These are phyloP conservation scores for Myotis davidii DNA, from an alignment of 2,113 vertebrate species.

Conservation along the genomic window DNA sequence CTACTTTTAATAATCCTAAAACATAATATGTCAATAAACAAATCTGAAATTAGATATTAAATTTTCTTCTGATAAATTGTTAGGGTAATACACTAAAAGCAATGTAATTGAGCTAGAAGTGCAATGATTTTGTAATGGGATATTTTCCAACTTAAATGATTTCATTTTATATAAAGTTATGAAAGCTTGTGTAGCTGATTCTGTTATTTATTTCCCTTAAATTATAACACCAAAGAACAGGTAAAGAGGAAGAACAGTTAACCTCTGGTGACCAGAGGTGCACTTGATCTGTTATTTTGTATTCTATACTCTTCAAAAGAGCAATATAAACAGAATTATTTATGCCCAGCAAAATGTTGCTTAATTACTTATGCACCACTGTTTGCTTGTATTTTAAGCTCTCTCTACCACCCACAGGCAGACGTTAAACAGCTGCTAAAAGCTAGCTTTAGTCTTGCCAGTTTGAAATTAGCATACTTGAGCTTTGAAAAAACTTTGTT, in stretches of 20 bases:
- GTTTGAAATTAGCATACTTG: slow-evolving; percentile 99
- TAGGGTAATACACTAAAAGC: neutral
- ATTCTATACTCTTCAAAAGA: slow-evolving; percentile 91
- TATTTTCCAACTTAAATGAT: slow-evolving; percentile 37
- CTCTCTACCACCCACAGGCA: slow-evolving; percentile 97
- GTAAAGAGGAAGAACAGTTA: slow-evolving; percentile 85
- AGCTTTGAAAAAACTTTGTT: slow-evolving; percentile 95
- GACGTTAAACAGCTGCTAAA: slow-evolving; percentile 99
- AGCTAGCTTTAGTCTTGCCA: slow-evolving; percentile 94
- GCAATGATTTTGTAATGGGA: rapidly evolving
- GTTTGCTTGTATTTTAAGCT: slow-evolving; percentile 93
- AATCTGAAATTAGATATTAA: neutral
- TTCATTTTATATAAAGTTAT: slow-evolving; percentile 55
- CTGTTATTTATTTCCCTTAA: slow-evolving; percentile 68
- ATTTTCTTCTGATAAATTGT: neutral
- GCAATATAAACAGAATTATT: slow-evolving; percentile 99
- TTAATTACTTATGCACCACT: slow-evolving; percentile 99
- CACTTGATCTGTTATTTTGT: slow-evolving; percentile 87
- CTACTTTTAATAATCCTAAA: slow-evolving; percentile 29
- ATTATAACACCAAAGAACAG: slow-evolving; percentile 69
- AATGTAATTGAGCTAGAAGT: neutral
- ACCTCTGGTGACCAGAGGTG: slow-evolving; percentile 89
- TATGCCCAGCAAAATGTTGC: slow-evolving; percentile 99
- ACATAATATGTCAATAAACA: slow-evolving; percentile 46
- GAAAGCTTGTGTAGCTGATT: neutral